These are phyloP conservation scores for Fundulus diaphanus DNA, from an alignment of 2,797 vertebrate species.

Conservation along the genomic window DNA sequence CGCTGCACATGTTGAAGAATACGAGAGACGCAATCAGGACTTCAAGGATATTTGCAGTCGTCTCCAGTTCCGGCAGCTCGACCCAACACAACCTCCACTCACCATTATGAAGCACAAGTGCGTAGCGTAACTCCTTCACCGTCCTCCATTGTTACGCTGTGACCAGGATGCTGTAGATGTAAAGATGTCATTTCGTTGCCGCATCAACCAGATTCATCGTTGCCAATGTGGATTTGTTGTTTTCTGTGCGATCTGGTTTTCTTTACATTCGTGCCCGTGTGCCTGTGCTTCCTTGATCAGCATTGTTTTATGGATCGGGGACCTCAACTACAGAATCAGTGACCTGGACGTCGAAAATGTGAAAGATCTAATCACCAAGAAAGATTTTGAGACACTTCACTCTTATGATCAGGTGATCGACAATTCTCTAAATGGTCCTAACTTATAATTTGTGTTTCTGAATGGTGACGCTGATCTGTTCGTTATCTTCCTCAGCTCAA, in stretches of 20 bases:
- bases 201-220: neutral
- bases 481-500: constrained; percentile 83
- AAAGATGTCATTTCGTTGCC: neutral
- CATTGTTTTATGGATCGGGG: constrained; percentile 93
- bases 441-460: neutral
- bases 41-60: constrained; percentile 94
- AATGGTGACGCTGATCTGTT: constrained; percentile 22
- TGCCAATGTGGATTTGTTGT: neutral
- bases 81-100: constrained; percentile 82
- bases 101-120: constrained; percentile 94
- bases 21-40: constrained; percentile 95
- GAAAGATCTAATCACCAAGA: constrained; percentile 89
- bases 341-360: constrained; percentile 88
- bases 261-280: neutral
- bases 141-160: neutral
- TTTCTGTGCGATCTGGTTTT: too few species aligned
- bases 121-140: constrained; percentile 58
- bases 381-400: constrained; percentile 87
- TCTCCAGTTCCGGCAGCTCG: constrained; percentile 87
- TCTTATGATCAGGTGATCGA: constrained; percentile 89
- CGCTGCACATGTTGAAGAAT: constrained; percentile 93
- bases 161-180: neutral
- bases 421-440: neutral
- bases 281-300: constrained; percentile 67
- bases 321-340: constrained; percentile 96